Base-by-base conservation (phyloP, 2,113 vertebrate genomes). In the Pluvianellus socialis region DNA sequence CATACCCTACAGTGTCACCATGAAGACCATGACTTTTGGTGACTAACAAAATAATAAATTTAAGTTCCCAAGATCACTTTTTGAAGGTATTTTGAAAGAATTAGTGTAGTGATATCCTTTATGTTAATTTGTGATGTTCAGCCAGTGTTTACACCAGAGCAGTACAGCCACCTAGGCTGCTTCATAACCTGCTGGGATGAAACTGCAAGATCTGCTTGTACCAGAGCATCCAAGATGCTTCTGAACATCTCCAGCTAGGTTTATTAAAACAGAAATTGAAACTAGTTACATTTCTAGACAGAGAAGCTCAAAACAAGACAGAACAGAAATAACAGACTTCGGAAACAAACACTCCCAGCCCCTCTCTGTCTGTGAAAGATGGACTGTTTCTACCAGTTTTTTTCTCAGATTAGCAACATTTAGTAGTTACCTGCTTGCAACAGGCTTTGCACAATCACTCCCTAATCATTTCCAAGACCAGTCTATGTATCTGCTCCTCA, bases 401-500 rank as follows among this genome's bases (percentile, higher is more conserved):
- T 68, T 15, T 75, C 7, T 53, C 14, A 32, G 18, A 30, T 42
- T 53, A 67, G 30, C 53, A 47, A 74, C 12, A 35, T 55, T 47
- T 62, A 42, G n/a, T 42, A 68, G n/a, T 30, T 55, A 74, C 21
- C 47, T 80, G 27, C 33, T 49, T 55, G 47, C 17, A 80, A 26
- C 28, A 70, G 47, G 28, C 26, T 68, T 81, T 44, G 70, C 16
- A 28, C 12, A 56, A 24, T 56, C 32, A 38, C 32, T 35, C 5
- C 12, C 22, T 62, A 16, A 56, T 56, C 12, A 11, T 17, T 32
- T 33, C 27, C 32, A 45, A 59, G 52, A 61, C 11, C 32, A 58
- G 15, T 7, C 23, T n/a, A 33, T 17, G 8, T 2, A 3, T 30
- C 24, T 62, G 35, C 12, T 63, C 8, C n/a, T 13, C 2, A 0